Percentiles rank a stretch among this genome's conserved stretches.
These are phyloP conservation scores for Lycocerus yunnanus DNA, from an alignment of 2,888 invertebrate genomes.

Conservation along the genomic window DNA sequence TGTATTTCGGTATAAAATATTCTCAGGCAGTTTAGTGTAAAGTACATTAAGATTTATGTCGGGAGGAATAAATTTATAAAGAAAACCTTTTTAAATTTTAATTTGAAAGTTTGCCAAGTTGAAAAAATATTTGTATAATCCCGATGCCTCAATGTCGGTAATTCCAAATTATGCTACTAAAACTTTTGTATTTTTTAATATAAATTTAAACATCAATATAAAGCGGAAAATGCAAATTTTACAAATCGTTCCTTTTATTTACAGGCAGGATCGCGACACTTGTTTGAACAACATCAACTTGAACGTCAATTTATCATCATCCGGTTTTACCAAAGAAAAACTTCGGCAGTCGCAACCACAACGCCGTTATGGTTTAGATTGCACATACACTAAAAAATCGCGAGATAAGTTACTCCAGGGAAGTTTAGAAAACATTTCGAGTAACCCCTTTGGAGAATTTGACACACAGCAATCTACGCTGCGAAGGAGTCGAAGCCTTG, in stretches of 20 bases:
- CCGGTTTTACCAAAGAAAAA: conserved; percentile 35
- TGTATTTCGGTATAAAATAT: background rate
- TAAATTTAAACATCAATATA: background rate
- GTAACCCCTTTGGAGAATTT: conserved; percentile 43
- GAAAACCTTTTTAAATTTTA: background rate
- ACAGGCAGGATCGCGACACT: conserved; percentile 48
- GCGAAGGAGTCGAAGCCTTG: conserved; percentile 72
- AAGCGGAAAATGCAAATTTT: background rate
- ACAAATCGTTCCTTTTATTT: conserved; percentile 27
- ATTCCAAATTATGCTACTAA: too few relatives aligned
- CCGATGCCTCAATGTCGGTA: background rate
- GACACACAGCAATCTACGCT: conserved; percentile 50
- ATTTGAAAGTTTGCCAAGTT: background rate
- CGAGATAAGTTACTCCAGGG: conserved; percentile 34
- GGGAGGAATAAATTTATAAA: background rate
- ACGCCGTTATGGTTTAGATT: conserved; percentile 8
- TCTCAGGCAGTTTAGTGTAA: background rate
- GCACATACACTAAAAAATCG: conserved; percentile 27
- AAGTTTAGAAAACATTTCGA: conserved; percentile 53
- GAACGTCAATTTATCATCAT: conserved; percentile 31
- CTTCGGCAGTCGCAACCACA: conserved; percentile 4
- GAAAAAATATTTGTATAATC: background rate
- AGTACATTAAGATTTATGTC: background rate
- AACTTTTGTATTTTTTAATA: background rate
- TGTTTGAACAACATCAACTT: conserved; percentile 51